Percentiles rank a stretch among this genome's conserved stretches.
phyloP scores from a whole-genome alignment of 2,888 invertebrate species.

The Malacosoma neustria region DNA sequence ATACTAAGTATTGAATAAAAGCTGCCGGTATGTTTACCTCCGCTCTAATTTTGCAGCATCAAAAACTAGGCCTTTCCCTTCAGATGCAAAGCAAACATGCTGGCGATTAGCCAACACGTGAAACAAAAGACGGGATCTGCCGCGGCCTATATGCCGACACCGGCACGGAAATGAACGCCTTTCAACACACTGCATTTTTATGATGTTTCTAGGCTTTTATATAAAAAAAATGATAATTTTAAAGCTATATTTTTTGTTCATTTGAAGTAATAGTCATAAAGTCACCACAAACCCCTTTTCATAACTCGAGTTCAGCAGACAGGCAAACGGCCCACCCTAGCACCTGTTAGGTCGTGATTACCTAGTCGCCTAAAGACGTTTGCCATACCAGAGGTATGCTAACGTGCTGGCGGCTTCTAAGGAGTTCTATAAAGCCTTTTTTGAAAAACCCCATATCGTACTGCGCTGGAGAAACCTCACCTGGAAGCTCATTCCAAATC shows the following conservation, averaged over 20 bases:
- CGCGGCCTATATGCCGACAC: slow-evolving; percentile 9
- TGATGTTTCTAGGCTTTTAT: not conserved
- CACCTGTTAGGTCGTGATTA: too few relatives aligned
- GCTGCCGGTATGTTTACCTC: too few relatives aligned
- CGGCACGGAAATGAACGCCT: not conserved
- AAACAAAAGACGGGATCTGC: slow-evolving; percentile 14
- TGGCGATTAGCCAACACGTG: slow-evolving; percentile 19
- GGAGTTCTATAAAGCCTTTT: too few relatives aligned
- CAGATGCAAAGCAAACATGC: slow-evolving; percentile 6
- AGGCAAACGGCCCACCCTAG: too few relatives aligned
- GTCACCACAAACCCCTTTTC: not conserved
- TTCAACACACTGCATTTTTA: not conserved
- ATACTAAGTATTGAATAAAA: too few relatives aligned
- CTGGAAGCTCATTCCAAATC: too few relatives aligned
- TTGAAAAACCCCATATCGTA: too few relatives aligned
- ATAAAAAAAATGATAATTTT: not conserved
- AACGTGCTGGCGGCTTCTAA: too few relatives aligned
- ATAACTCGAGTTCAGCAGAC: too few relatives aligned
- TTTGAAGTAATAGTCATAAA: not conserved
- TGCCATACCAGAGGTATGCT: too few relatives aligned
- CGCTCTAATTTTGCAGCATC: slow-evolving; percentile 5
- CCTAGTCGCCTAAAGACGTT: too few relatives aligned
- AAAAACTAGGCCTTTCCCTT: not conserved
- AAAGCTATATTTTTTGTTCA: not conserved
- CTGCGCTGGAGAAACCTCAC: too few relatives aligned